Conservation (phyloP, 2,113 vertebrate genomes). For the Platysteira castanea region DNA sequence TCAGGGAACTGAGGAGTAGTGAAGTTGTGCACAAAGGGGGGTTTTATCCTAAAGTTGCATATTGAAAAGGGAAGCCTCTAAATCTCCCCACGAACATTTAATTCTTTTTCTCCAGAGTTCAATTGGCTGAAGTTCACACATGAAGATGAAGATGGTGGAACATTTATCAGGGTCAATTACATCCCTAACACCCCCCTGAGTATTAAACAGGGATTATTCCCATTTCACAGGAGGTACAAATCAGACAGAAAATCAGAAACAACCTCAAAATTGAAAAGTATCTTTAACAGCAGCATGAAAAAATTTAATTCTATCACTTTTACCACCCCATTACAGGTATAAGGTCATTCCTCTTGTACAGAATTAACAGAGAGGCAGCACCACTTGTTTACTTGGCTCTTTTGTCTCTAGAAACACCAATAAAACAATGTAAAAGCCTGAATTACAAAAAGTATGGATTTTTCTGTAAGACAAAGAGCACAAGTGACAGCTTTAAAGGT, state of each 20-base stretch:
- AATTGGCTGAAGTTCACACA: neutral
- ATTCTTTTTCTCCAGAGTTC: neutral
- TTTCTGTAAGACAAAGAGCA: neutral
- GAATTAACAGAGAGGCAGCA: neutral
- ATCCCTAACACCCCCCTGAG: fast-evolving
- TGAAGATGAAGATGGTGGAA: neutral
- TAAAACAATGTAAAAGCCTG: neutral
- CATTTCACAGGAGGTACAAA: neutral
- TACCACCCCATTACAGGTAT: neutral
- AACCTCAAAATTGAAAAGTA: neutral
- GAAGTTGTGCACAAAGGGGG: neutral
- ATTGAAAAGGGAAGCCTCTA: neutral
- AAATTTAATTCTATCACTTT: neutral
- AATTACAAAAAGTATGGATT: neutral
- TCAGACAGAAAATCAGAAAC: neutral
- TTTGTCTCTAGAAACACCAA: neutral
- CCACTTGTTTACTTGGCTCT: neutral
- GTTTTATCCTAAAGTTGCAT: neutral
- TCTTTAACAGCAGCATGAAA: neutral
- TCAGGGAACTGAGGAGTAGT: neutral
- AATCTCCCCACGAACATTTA: neutral
- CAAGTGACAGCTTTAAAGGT: neutral
- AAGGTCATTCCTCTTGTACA: neutral
- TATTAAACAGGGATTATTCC: neutral
- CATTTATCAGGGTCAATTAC: neutral